Percentiles rank a stretch among this genome's conserved stretches.
Evolutionary conservation across 23 tunicate genomes (phyloP).

Genomic region (Ascidia mentula): DNA sequence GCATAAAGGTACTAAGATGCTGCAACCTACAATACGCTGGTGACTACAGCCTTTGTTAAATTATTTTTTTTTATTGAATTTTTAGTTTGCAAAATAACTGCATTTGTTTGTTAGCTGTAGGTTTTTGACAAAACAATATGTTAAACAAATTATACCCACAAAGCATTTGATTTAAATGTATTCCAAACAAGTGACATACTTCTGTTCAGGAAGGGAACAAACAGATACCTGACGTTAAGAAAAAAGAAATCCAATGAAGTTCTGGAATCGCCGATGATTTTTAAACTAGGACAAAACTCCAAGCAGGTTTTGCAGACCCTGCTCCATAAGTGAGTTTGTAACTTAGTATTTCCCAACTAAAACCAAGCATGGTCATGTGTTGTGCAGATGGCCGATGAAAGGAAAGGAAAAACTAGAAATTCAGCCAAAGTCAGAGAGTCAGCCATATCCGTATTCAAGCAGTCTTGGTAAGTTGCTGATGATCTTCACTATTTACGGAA

Average conservation of each 20-base stretch:
- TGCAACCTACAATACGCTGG: no score
- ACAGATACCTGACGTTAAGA: constrained; percentile 44
- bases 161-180: background rate
- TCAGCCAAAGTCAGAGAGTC: constrained; percentile 50
- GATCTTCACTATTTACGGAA: no score
- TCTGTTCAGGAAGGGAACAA: constrained; percentile 44
- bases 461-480: background rate
- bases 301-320: constrained; percentile 63
- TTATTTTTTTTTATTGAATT: no score
- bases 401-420: constrained; percentile 79
- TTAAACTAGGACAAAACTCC: constrained; percentile 74
- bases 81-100: background rate
- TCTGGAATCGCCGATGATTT: constrained; percentile 40
- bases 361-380: background rate
- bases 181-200: no score
- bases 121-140: background rate
- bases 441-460: background rate
- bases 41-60: no score
- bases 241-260: constrained; percentile 60
- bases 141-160: background rate
- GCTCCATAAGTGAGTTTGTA: constrained; percentile 36
- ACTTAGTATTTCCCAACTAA: background rate
- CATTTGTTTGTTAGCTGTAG: background rate
- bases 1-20: no score
- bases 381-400: constrained; percentile 78